phyloP scores from a whole-genome alignment of 2,113 vertebrate genomes.

The Actinemys pallida region DNA sequence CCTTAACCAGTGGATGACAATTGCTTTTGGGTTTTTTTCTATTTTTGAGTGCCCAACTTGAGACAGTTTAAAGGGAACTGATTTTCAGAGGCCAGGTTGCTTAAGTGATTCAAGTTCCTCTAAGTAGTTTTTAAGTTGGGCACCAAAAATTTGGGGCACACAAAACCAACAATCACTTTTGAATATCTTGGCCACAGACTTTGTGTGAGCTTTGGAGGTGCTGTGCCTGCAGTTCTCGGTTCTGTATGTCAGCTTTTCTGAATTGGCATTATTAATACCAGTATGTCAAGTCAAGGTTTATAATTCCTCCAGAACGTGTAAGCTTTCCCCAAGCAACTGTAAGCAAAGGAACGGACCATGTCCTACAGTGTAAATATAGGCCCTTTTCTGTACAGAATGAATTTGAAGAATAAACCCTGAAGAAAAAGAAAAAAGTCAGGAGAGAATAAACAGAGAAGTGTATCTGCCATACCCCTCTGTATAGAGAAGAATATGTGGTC shows the following conservation, averaged over 20 bases:
- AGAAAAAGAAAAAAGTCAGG: not conserved
- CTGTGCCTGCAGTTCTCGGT: not conserved
- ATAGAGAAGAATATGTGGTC: not conserved
- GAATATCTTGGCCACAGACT: not conserved
- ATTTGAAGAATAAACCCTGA: not conserved
- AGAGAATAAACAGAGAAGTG: rapidly evolving
- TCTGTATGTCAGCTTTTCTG: rapidly evolving
- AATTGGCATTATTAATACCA: rapidly evolving
- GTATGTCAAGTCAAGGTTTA: rapidly evolving
- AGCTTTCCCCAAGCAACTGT: not conserved
- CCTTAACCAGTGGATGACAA: not conserved
- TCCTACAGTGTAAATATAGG: not conserved
- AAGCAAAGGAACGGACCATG: not conserved
- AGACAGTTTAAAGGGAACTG: not conserved
- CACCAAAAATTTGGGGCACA: not conserved
- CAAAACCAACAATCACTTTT: not conserved
- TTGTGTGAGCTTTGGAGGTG: not conserved
- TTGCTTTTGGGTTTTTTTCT: too few species aligned
- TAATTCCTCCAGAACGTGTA: not conserved
- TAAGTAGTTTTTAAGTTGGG: rapidly evolving
- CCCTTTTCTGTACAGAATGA: rapidly evolving
- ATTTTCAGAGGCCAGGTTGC: not conserved
- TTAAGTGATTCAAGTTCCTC: not conserved
- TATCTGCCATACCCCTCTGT: rapidly evolving
- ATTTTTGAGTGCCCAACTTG: not conserved